phyloP scores from a whole-genome alignment of 2,888 invertebrate genomes.

The Stratiomys singularior region DNA sequence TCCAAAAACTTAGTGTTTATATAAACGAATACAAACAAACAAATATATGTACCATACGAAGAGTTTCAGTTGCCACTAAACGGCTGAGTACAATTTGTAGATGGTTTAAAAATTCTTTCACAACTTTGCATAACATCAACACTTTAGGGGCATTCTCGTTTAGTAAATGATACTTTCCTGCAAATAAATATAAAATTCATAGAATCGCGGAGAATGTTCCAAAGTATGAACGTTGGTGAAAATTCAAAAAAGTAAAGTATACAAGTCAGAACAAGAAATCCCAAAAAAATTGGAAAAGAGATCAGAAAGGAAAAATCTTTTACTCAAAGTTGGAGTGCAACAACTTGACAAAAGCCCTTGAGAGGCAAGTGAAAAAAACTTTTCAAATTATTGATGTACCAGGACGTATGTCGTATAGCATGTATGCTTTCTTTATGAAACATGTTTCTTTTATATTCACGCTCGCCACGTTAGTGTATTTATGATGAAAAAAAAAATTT shows the following conservation, averaged over 20 bases:
- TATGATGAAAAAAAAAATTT: slow-evolving; percentile 46
- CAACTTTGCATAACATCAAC: background rate
- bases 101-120: background rate
- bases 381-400: slow-evolving; percentile 51
- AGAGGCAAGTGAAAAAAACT: slow-evolving; percentile 48
- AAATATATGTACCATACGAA: too few species aligned
- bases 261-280: slow-evolving; percentile 48
- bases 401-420: slow-evolving; percentile 39
- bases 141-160: slow-evolving; percentile 4
- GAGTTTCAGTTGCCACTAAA: too few species aligned
- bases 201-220: background rate
- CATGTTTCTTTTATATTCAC: slow-evolving; percentile 30
- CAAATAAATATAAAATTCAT: slow-evolving; percentile 14
- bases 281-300: background rate
- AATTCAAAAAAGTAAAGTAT: slow-evolving; percentile 44
- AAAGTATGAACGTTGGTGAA: slow-evolving; percentile 4
- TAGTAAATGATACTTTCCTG: background rate
- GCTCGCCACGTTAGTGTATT: slow-evolving; percentile 45
- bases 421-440: slow-evolving; percentile 35
- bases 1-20: too few species aligned
- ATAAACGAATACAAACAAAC: too few species aligned
- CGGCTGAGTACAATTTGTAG: too few species aligned
- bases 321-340: slow-evolving; percentile 48
- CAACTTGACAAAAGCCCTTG: slow-evolving; percentile 52
- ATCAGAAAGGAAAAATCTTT: slow-evolving; percentile 35